Base-by-base conservation (phyloP, 2,797 vertebrate genomes). In the Hozukius guyotensis region DNA sequence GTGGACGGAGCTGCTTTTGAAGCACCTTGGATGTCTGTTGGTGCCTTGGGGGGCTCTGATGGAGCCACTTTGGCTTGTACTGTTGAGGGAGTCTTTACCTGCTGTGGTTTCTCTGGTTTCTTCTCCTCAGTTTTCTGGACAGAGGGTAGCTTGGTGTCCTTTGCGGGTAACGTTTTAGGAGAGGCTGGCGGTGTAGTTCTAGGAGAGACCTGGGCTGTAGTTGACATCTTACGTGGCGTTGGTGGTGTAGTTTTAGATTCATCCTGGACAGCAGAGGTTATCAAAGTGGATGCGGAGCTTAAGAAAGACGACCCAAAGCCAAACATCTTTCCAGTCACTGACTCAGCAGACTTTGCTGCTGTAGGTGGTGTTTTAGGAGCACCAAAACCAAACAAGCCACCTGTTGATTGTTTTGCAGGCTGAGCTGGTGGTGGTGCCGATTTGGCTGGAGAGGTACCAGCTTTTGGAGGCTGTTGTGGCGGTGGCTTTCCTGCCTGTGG, bases 301-400 rank as follows among this genome's bases (percentile, higher is more conserved):
- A 99, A 95, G 87, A 99, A 96, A 1, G 98, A 99, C 49, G 97
- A 98, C 24, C 98, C 98, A 94, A 99, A 99, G 38, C 98, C 98
- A 88, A 98, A 97, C 82, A 99, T 97, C 71, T 99, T 99, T 24
- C 97, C 97, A 38, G 97, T 97, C 34, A 98, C 96, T 4, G 96
- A 96, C 80, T 96, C 97, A 83, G 96, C 93, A 75, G 97, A 92
- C 49, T 97, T 97, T 79, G 96, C 94, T 46, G 95, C 93, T 36
- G 96, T 89, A 34, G 96, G 94, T 22, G 96, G 70, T 8, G 88
- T 87, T 95, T 96, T 89, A 89, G 95, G 8, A 81, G 94, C 86
- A 77, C 84, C 84, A 85, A 87, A 88, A 62, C 87, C 88, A 92
- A 93, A 95, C 32, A 96, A 93, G 68, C 92, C 85, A 12, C 84